Evolutionary conservation across 1,140 invertebrate genomes (phyloP).

Genomic region (Nylanderia fulva): DNA sequence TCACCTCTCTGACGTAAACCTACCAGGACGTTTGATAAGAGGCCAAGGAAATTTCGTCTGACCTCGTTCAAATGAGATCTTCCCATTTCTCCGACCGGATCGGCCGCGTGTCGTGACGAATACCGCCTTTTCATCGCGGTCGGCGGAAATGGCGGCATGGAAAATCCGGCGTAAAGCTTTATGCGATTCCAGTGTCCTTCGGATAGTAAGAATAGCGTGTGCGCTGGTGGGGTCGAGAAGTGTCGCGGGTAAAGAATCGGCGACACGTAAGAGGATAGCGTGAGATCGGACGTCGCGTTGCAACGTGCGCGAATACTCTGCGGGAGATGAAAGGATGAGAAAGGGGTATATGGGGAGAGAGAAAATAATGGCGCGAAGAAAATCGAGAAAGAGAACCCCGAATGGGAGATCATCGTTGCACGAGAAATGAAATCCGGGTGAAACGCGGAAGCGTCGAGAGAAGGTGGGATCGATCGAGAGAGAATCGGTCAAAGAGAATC

Average conservation of each 20-base stretch:
- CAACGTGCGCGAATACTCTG: neutral
- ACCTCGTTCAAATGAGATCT: slow-evolving; percentile 41
- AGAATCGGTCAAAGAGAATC: slow-evolving; percentile 30
- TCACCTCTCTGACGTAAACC: neutral
- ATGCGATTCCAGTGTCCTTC: slow-evolving; percentile 62
- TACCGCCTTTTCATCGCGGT: slow-evolving; percentile 44
- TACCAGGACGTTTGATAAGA: slow-evolving; percentile 31
- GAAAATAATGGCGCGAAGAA: slow-evolving; percentile 45
- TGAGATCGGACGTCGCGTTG: slow-evolving; percentile 41
- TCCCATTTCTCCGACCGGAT: slow-evolving; percentile 30
- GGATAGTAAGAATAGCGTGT: slow-evolving; percentile 40
- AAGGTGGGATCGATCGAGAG: slow-evolving; percentile 30
- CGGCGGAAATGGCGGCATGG: slow-evolving; percentile 55
- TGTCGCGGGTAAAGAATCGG: slow-evolving; percentile 55
- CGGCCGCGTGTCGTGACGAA: slow-evolving; percentile 57
- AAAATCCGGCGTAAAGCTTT: slow-evolving; percentile 64
- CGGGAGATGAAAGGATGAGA: neutral
- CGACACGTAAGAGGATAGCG: slow-evolving; percentile 56
- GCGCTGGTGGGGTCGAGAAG: slow-evolving; percentile 27
- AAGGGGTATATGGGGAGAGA: neutral
- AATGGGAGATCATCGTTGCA: slow-evolving; percentile 30
- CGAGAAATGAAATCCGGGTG: slow-evolving; percentile 32
- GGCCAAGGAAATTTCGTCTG: slow-evolving; percentile 52
- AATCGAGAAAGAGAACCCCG: slow-evolving; percentile 28
- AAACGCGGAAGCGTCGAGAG: slow-evolving; percentile 38